phyloP scores from a whole-genome alignment of 2,797 vertebrate species.

The Erpetoichthys calabaricus region DNA sequence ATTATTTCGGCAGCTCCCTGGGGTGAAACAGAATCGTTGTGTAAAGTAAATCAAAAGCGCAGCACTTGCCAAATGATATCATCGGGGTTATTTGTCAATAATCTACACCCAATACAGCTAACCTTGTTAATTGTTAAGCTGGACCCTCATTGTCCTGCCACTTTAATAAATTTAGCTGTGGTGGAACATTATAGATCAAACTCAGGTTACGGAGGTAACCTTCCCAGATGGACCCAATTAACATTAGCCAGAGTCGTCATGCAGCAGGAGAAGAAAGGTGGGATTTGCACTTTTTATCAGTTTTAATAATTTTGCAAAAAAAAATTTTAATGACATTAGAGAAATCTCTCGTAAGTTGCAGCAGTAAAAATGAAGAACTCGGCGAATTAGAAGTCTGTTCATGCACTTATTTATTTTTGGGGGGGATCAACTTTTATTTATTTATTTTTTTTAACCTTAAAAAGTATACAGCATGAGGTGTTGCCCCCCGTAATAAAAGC shows the following conservation, averaged over 20 bases:
- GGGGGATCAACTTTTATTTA: no score
- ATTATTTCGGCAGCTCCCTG: not conserved
- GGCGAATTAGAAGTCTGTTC: no score
- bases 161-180: slow-evolving; percentile 65
- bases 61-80: slow-evolving; percentile 12
- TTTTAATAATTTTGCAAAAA: not conserved
- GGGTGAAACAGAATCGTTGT: not conserved
- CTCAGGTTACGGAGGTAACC: slow-evolving; percentile 49
- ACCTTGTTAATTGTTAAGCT: slow-evolving; percentile 44
- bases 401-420: no score
- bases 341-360: not conserved
- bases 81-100: slow-evolving; percentile 25
- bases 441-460: no score
- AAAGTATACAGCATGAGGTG: no score
- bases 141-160: slow-evolving; percentile 64
- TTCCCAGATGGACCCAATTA: slow-evolving; percentile 38
- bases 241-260: not conserved
- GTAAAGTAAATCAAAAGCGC: slow-evolving; percentile 9
- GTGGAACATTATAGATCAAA: slow-evolving; percentile 58
- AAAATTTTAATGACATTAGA: not conserved
- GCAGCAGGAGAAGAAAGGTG: not conserved
- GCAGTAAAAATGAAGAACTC: no score
- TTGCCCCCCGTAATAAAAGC: no score
- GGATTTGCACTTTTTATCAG: not conserved
- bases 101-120: slow-evolving; percentile 47